phyloP scores from a whole-genome alignment of 2,797 vertebrate genomes.

The Platalea minor region DNA sequence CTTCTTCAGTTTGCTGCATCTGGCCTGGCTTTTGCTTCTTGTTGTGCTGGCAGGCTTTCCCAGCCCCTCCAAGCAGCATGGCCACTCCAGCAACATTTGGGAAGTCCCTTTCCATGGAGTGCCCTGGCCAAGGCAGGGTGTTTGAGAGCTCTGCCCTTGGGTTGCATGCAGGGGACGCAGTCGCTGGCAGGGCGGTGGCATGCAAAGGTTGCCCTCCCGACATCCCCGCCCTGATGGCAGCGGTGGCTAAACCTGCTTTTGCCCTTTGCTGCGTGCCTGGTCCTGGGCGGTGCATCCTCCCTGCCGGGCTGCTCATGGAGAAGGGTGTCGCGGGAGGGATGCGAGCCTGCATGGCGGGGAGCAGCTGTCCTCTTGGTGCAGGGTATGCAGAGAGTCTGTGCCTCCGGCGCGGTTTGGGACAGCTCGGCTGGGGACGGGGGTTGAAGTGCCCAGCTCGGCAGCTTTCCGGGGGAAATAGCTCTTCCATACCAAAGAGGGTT shows the following conservation, averaged over 20 bases:
- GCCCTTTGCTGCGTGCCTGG: fast-evolving
- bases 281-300: neutral
- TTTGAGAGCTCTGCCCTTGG: neutral
- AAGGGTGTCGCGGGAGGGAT: fast-evolving
- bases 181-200: neutral
- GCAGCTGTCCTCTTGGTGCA: fast-evolving
- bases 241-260: neutral
- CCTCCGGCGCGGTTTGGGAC: neutral
- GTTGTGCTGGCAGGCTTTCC: neutral
- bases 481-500: neutral
- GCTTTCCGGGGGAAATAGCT: neutral
- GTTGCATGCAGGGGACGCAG: neutral
- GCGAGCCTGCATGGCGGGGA: fast-evolving
- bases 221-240: neutral
- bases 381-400: neutral
- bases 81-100: neutral
- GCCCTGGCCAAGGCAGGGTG: fast-evolving
- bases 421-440: neutral
- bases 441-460: neutral
- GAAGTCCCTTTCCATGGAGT: neutral
- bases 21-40: neutral
- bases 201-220: neutral
- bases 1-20: neutral
- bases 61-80: fast-evolving
- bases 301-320: fast-evolving